Evolutionary conservation across 92 coral and sea anemone genomes (phyloP).

Genomic region (Palythoa heliodiscus): DNA sequence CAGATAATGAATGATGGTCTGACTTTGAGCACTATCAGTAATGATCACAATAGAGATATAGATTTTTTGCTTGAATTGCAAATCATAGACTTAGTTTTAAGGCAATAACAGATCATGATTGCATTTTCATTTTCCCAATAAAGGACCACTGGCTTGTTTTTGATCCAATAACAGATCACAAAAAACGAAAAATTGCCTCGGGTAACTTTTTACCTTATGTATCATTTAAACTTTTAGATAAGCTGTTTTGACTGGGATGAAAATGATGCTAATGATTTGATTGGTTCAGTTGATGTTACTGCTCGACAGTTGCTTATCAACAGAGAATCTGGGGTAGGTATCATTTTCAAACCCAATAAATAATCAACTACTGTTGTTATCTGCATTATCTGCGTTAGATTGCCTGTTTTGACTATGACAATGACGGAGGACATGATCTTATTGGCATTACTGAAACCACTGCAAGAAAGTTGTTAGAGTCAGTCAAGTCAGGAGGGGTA

Average conservation of each 20-base stretch:
- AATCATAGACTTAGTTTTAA: no score
- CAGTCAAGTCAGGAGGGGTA: constrained; percentile 63
- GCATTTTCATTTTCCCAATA: no score
- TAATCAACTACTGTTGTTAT: constrained; percentile 15
- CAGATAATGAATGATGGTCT: no score
- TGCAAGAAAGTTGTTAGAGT: constrained; percentile 65
- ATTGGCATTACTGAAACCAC: constrained; percentile 68
- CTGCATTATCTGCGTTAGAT: constrained; percentile 59
- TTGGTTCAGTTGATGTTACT: constrained; percentile 77
- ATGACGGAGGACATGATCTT: constrained; percentile 85
- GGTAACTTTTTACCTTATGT: no score
- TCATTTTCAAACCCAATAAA: not conserved
- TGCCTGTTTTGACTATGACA: constrained; percentile 85
- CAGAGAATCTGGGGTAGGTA: constrained; percentile 89
- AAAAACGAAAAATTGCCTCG: no score
- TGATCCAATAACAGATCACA: no score
- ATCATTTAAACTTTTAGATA: constrained; percentile 52
- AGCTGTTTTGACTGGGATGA: constrained; percentile 91
- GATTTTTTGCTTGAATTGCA: no score
- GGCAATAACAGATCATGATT: no score
- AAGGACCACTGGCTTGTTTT: no score
- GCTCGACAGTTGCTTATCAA: constrained; percentile 75
- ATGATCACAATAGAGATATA: no score
- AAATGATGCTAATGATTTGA: constrained; percentile 91
- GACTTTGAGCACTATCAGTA: no score